phyloP scores from a whole-genome alignment of 1,140 invertebrate species.

The Pachyrhynchus sulphureomaculatus region DNA sequence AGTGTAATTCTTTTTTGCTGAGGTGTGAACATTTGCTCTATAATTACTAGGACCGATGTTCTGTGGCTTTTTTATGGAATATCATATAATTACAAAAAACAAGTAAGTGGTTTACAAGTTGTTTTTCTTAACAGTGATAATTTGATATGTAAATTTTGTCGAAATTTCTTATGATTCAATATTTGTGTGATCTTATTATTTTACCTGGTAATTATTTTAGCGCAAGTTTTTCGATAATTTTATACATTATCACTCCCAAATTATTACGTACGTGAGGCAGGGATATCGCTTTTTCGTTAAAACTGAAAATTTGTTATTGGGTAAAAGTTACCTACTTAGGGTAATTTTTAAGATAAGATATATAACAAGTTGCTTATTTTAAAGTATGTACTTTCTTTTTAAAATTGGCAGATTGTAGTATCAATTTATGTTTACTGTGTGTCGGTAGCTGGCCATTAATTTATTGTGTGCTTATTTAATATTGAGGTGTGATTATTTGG shows the following conservation, averaged over 20 bases:
- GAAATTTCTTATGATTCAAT: neutral
- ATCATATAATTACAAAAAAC: neutral
- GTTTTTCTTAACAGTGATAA: neutral
- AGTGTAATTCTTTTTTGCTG: neutral
- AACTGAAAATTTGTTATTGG: no score
- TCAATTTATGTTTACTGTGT: no score
- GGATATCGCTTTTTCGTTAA: no score
- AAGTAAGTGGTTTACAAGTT: neutral
- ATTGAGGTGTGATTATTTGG: no score
- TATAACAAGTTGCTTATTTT: no score
- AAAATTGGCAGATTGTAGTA: no score
- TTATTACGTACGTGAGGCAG: neutral
- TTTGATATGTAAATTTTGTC: neutral
- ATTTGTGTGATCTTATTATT: conserved; percentile 1
- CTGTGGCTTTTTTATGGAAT: neutral
- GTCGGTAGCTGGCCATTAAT: no score
- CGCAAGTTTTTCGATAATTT: conserved; percentile 1
- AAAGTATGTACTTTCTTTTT: no score
- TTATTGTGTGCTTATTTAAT: no score
- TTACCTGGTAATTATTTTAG: neutral
- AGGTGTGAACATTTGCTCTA: neutral
- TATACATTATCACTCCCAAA: neutral
- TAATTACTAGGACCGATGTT: neutral
- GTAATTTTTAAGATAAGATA: no score
- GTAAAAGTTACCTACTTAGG: no score